phyloP scores from a whole-genome alignment of 2,888 invertebrate genomes.

The Nomada fabriciana region DNA sequence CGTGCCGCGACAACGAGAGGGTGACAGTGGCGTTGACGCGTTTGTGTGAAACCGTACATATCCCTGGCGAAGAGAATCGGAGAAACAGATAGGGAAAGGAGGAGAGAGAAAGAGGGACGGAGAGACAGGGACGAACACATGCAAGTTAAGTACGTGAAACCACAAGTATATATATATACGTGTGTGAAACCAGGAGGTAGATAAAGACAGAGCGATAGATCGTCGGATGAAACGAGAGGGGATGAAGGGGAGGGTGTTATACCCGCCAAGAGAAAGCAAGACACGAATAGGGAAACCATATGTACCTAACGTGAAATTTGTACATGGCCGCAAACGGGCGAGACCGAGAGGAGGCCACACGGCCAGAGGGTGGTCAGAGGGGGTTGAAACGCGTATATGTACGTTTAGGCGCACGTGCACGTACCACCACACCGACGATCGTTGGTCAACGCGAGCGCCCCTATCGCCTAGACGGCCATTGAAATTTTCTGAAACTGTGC shows the following conservation, averaged over 20 bases:
- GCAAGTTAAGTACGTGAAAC: constrained; percentile 18
- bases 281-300: constrained; percentile 47
- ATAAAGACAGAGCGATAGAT: neutral
- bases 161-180: constrained; percentile 27
- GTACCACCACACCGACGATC: constrained; percentile 14
- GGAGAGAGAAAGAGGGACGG: neutral
- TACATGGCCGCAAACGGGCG: constrained; percentile 43
- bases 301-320: constrained; percentile 56
- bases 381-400: constrained; percentile 29
- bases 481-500: constrained; percentile 51
- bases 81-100: neutral
- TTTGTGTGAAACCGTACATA: constrained; percentile 41
- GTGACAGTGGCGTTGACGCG: neutral
- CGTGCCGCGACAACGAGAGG: neutral
- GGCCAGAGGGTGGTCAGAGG: neutral
- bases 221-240: neutral
- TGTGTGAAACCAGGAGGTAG: no score
- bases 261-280: constrained; percentile 31
- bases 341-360: neutral
- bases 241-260: neutral
- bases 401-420: constrained; percentile 9
- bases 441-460: constrained; percentile 31
- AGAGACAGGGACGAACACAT: neutral
- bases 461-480: constrained; percentile 37
- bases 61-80: constrained; percentile 10